Evolutionary conservation across 2,888 invertebrate genomes (phyloP).

Genomic region (Tetheella fluctuosa): DNA sequence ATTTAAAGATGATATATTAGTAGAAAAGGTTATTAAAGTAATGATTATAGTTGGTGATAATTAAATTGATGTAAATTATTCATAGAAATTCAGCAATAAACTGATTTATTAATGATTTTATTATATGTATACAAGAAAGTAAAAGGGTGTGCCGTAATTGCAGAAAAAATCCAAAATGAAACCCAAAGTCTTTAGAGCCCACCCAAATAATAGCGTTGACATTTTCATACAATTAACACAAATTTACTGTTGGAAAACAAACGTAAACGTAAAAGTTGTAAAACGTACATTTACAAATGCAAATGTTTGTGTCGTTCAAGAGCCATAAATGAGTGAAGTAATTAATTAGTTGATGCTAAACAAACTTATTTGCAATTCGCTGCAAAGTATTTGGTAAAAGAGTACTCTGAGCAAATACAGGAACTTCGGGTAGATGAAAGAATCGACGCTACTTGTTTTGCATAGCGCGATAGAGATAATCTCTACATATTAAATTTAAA

Average conservation of each 20-base stretch:
- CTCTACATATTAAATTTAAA: not conserved
- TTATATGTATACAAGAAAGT: too few relatives aligned
- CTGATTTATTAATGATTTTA: too few relatives aligned
- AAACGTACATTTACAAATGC: not conserved
- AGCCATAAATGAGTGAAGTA: not conserved
- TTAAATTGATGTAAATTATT: too few relatives aligned
- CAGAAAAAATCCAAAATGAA: not conserved
- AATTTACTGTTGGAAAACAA: not conserved
- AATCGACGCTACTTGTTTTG: not conserved
- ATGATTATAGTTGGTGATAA: too few relatives aligned
- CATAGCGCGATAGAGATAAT: not conserved
- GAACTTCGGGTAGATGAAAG: not conserved
- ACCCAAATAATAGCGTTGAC: not conserved
- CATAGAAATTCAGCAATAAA: too few relatives aligned
- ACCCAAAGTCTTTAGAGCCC: not conserved
- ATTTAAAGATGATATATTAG: too few relatives aligned
- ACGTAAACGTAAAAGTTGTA: not conserved
- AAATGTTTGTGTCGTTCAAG: not conserved
- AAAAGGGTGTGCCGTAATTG: too few relatives aligned
- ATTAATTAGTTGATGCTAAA: not conserved
- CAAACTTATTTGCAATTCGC: not conserved
- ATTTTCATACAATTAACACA: not conserved
- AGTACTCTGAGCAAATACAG: not conserved
- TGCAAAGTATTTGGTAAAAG: not conserved
- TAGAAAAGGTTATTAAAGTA: too few relatives aligned